Base-by-base conservation (phyloP, 2,888 invertebrate genomes). In the Ommatoiulus sabulosus region DNA sequence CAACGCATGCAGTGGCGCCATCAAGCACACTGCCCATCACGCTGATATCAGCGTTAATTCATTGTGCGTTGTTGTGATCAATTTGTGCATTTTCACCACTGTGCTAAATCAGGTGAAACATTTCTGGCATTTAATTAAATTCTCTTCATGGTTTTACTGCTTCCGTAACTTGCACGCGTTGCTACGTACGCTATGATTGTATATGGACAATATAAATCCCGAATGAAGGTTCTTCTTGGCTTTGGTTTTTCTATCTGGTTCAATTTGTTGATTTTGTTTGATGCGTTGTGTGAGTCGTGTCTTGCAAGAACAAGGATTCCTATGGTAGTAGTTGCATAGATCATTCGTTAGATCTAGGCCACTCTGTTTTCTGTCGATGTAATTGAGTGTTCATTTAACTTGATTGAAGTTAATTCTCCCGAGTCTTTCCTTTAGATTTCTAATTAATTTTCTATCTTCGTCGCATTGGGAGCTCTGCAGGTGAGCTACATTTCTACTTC, bases 321-420 rank as follows among this genome's bases (percentile, higher is more conserved):
- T 6, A 24, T 72, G 72, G 24, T 72, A n/a, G 72, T 7, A 24
- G 20, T 24, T 6, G 72, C 24, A 72, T 72, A 72, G 10, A 72
- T 10, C 7, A 10, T 72, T 57, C n/a, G 57, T n/a, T 57, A 8
- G 20, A 35, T 35, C 35, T 80, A 35, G 35, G 12, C 35, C 24
- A 80, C 80, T 80, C 24, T 80, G 24, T 80, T 80, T 80, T 80
- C 80, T 12, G 24, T 48, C 44, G 24, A 87, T 46, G 43, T 87
- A 87, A 87, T 87, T 87, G 87, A 87, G 57, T 87, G 87, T 87
- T 87, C 87, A 87, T 87, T 87, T 87, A 46, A 57, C n/a, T 87
- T 87, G 87, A 87, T 87, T 87, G 87, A 87, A 87, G 87, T 87
- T 87, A 87, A 87, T 87, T 87, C 87, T 87, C 57, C 43, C 8